Evolutionary conservation across 2,113 vertebrate species (phyloP), one percentile per base, ranked within the genome.

Genomic region (Hippopotamus amphibius): DNA sequence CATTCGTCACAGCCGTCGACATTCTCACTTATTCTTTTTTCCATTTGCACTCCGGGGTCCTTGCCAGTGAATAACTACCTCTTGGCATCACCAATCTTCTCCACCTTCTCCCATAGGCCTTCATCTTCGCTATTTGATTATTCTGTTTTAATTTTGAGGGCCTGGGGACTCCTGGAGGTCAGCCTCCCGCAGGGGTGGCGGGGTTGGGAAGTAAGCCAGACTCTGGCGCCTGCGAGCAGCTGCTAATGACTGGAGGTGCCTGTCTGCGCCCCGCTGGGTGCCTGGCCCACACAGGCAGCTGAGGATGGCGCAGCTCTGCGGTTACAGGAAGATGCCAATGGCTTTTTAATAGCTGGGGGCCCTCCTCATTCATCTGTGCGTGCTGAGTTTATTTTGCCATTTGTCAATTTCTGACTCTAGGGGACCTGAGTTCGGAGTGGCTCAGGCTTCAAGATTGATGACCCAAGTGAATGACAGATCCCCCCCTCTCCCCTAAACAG

Each of bases 301-400:
- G 87, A 89, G 59, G 68, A 57, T 1, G 28, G 92, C 0, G 0
- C 0, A n/a, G 24, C 26, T 66, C 69, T 93, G 95, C 17, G 7
- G 46, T 77, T 63, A 72, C 48, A 5, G 74, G 55, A 59, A 94
- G 69, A 93, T 43, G 82, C 83, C 94, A 90, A 93, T 97, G 96
- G 80, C 76, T 97, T 98, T 98, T 98, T 97, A 98, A 98, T 97
- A 97, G 93, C 96, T 72, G 53, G 81, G 90, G 43, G 22, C 59
- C 16, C 84, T 61, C 66, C 74, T 86, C 93, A 89, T 92, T 96
- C 92, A 88, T 97, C 97, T 92, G 88, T 1, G 11, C 11, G 8
- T 95, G 89, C 95, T 97, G 97, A 88, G 96, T 98, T 97, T 97
- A 97, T 97, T 98, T 97, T 94, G 87, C 71, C 88, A 96, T 97